phyloP scores from a whole-genome alignment of 2,888 invertebrate species.

The Ophion obscuratus region DNA sequence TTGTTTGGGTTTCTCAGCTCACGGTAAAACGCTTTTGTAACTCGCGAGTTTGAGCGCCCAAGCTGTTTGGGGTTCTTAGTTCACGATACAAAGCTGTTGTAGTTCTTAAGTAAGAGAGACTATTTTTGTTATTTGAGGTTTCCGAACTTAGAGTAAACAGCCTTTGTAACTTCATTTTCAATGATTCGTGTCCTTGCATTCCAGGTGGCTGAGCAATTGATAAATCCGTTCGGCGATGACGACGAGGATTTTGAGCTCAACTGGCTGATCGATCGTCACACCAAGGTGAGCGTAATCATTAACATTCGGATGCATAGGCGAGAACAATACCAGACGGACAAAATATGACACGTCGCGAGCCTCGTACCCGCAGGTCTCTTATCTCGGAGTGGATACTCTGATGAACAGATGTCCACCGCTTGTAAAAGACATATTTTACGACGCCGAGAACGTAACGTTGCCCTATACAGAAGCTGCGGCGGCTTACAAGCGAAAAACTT shows the following conservation, averaged over 20 bases:
- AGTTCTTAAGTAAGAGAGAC: background rate
- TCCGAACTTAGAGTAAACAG: background rate
- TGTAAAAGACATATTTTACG: slow-evolving; percentile 86
- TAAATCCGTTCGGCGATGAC: slow-evolving; percentile 88
- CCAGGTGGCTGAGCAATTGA: slow-evolving; percentile 87
- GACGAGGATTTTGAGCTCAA: slow-evolving; percentile 88
- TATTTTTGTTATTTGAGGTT: background rate
- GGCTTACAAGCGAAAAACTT: slow-evolving; percentile 86
- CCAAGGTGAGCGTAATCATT: slow-evolving; percentile 83
- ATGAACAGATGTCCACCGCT: slow-evolving; percentile 85
- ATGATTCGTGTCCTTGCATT: background rate
- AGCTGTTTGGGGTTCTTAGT: background rate
- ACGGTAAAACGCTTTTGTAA: background rate
- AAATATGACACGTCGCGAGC: background rate
- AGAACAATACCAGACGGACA: background rate
- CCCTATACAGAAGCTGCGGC: slow-evolving; percentile 86
- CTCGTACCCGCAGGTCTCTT: slow-evolving; percentile 84
- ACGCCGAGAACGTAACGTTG: slow-evolving; percentile 84
- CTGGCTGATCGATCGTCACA: slow-evolving; percentile 87
- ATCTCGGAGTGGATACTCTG: slow-evolving; percentile 86
- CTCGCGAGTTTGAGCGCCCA: background rate
- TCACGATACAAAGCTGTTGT: background rate
- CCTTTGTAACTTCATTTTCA: background rate
- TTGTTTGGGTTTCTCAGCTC: background rate
- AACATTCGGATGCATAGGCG: background rate